These are phyloP conservation scores for Pseudotriccus pelzelni DNA, from an alignment of 2,797 vertebrate species.

Conservation along the genomic window DNA sequence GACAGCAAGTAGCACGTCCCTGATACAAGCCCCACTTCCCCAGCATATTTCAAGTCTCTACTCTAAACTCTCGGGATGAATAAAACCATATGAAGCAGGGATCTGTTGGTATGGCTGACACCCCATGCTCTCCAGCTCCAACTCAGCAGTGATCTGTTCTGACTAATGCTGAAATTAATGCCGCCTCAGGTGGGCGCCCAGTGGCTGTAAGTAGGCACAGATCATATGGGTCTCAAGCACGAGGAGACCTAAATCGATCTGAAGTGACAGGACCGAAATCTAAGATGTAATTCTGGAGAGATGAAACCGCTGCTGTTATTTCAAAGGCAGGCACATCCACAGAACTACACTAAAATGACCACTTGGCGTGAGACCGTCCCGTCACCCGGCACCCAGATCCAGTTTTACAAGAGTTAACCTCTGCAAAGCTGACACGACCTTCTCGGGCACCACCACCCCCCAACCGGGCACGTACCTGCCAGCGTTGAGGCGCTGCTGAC, in stretches of 20 bases:
- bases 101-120: background rate
- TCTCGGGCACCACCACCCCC: background rate
- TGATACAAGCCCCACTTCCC: background rate
- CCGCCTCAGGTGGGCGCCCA: background rate
- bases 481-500: conserved; percentile 71
- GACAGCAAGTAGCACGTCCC: background rate
- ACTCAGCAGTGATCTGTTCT: background rate
- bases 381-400: background rate
- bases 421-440: fast-evolving
- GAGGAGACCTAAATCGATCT: background rate
- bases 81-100: background rate
- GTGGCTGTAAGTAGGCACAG: background rate
- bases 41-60: background rate
- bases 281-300: background rate
- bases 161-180: background rate
- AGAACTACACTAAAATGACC: background rate
- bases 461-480: conserved; percentile 73
- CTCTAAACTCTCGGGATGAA: background rate
- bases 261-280: background rate
- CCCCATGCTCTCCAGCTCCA: background rate
- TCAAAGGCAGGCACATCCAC: background rate
- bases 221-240: background rate
- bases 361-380: background rate
- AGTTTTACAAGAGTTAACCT: background rate
- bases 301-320: background rate